A percentile compares a stretch with the other conserved stretches of the same genome.
Evolutionary conservation across 2,888 invertebrate genomes (phyloP).

Genomic region (Lymantria dispar): DNA sequence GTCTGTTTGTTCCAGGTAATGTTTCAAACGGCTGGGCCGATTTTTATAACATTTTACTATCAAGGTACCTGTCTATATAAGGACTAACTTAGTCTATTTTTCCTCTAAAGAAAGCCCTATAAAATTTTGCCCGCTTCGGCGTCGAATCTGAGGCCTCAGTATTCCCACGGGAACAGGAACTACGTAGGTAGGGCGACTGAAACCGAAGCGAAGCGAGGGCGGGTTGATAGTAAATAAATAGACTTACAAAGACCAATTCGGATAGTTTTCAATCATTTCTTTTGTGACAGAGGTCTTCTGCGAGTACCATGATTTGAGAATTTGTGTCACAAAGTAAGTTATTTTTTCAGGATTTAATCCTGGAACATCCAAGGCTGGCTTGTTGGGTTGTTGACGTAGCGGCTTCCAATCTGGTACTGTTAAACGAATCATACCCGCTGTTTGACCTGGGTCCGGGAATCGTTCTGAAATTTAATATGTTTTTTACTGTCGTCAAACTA

Average conservation of each 20-base stretch:
- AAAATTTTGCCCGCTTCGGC: no score
- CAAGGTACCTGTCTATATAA: no score
- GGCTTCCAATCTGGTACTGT: conserved; percentile 45
- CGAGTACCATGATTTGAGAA: conserved; percentile 45
- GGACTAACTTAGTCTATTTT: no score
- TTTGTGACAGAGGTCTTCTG: conserved; percentile 38
- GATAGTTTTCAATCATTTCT: conserved; percentile 36
- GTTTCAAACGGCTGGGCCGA: no score
- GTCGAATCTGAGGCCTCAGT: no score
- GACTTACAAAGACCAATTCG: conserved; percentile 45
- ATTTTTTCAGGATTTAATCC: conserved; percentile 40
- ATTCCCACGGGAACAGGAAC: no score
- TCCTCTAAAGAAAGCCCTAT: no score
- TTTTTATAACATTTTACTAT: no score
- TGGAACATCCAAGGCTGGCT: background rate
- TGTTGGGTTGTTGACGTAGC: background rate
- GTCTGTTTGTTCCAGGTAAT: no score
- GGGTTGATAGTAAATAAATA: no score
- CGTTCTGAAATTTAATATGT: conserved; percentile 39
- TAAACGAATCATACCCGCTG: conserved; percentile 43
- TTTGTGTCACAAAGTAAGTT: conserved; percentile 35
- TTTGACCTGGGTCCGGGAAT: conserved; percentile 53
- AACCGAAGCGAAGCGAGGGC: no score
- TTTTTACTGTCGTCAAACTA: background rate
- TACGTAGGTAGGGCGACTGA: no score